These are phyloP conservation scores for Plebejus melissa DNA, from an alignment of 2,888 invertebrate species.

Conservation along the genomic window DNA sequence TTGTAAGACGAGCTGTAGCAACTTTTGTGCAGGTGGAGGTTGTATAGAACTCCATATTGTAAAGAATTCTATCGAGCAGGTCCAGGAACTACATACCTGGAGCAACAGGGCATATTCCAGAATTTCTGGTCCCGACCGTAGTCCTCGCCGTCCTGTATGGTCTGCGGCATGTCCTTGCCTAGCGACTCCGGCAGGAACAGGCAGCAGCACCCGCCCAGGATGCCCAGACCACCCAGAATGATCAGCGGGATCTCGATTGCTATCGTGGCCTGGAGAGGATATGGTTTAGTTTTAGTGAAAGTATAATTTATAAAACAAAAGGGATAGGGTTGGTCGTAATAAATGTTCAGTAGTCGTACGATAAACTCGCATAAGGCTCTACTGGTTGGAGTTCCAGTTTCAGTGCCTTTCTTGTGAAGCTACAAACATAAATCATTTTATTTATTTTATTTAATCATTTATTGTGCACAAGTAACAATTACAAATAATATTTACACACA, in stretches of 20 bases:
- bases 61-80: background rate
- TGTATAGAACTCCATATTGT: background rate
- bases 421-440: too few relatives aligned
- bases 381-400: too few relatives aligned
- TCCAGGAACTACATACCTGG: conserved; percentile 41
- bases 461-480: too few relatives aligned
- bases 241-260: conserved; percentile 86
- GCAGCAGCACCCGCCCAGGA: conserved; percentile 85
- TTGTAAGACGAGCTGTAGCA: background rate
- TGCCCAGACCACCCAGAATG: conserved; percentile 86
- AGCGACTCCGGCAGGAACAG: conserved; percentile 91
- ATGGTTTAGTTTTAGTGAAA: background rate
- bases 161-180: conserved; percentile 90
- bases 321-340: too few relatives aligned
- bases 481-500: too few relatives aligned
- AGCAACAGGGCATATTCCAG: conserved; percentile 87
- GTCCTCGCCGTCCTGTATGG: conserved; percentile 89
- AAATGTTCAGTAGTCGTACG: too few relatives aligned
- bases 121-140: conserved; percentile 89
- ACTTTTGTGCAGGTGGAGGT: too few relatives aligned
- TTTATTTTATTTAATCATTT: too few relatives aligned
- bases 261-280: conserved; percentile 79
- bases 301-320: too few relatives aligned
- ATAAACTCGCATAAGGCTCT: too few relatives aligned
- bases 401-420: too few relatives aligned